These are phyloP conservation scores for Macropis europaea DNA, from an alignment of 2,888 invertebrate genomes.

Conservation along the genomic window DNA sequence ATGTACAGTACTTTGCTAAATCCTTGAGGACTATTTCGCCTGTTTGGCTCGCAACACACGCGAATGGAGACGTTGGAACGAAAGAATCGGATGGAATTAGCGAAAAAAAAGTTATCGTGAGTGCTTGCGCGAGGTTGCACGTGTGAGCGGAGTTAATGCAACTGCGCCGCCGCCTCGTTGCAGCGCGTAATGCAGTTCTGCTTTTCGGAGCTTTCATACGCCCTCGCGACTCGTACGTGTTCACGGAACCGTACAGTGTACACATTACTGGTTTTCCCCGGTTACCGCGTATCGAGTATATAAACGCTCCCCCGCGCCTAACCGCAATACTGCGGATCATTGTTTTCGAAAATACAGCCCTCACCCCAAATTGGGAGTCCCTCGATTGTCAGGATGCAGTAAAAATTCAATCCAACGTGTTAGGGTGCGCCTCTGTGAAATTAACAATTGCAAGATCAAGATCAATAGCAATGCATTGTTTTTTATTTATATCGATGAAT, in stretches of 20 bases:
- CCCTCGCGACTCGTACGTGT: constrained; percentile 37
- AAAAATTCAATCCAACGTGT: not conserved
- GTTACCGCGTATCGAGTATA: constrained; percentile 48
- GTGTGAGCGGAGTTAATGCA: constrained; percentile 49
- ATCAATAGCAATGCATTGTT: no score
- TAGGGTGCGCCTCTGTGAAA: no score
- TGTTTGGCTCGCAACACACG: no score
- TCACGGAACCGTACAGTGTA: constrained; percentile 53
- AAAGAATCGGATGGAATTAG: constrained; percentile 20
- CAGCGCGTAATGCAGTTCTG: constrained; percentile 49
- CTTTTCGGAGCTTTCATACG: constrained; percentile 51
- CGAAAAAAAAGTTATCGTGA: constrained; percentile 29
- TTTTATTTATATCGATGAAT: no score
- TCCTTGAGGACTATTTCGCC: no score
- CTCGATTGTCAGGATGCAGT: not conserved
- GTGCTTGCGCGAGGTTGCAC: constrained; percentile 32
- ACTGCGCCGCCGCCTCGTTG: constrained; percentile 20
- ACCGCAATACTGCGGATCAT: constrained; percentile 50
- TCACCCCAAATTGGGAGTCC: not conserved
- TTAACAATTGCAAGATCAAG: no score
- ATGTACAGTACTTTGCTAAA: no score
- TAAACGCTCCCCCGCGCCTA: constrained; percentile 39
- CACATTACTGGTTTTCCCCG: constrained; percentile 56
- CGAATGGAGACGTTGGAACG: no score
- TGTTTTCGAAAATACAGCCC: constrained; percentile 47